Evolutionary conservation across 2,113 vertebrate species (phyloP), one percentile per base, ranked within the genome.

Genomic region (Hippolais icterina): DNA sequence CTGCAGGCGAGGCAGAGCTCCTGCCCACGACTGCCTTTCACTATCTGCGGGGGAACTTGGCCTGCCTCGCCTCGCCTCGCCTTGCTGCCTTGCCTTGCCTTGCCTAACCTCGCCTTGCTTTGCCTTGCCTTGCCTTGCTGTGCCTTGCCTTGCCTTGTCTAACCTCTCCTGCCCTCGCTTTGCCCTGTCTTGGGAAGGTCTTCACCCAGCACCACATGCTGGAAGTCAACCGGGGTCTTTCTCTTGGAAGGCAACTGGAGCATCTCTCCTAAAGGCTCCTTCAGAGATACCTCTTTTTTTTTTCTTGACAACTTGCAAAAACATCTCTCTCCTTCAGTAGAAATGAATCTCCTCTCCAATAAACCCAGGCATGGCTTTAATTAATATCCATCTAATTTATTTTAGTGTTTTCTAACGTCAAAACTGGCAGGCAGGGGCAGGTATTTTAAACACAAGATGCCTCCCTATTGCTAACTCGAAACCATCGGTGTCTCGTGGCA

Each of bases 1-100:
- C 95, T 97, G 96, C 95, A 96, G 89, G 95, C 89, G 15, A 96
- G 72, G 93, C 95, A 95, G 91, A 94, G 95, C 89, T 96, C 87
- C 95, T 95, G 91, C 96, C 95, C 94, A 96, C 93, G 93, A 17
- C 89, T 95, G 91, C 94, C 80, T 95, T 95, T 89, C 39, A 0
- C 83, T 49, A 44, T 94, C 86, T 92, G 93, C 5, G 5, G 50
- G 68, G 68, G 72, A 92, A 21, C 69, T 94, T 84, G 88, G 72
- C 90, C 70, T 4, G 17, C 50, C 44, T 61, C 7, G 37, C 65
- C 35, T 57, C 23, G 27, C 63, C 25, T 29, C 9, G 82, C 39
- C 49, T 18, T 31, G 61, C 35, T 46, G 76, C 68, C 31, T 22
- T 42, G 53, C 29, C 31, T 6, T 49, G 70, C 60, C 42, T 17